Base-by-base conservation (phyloP, 1,140 invertebrate genomes). In the Hycleus cichorii region DNA sequence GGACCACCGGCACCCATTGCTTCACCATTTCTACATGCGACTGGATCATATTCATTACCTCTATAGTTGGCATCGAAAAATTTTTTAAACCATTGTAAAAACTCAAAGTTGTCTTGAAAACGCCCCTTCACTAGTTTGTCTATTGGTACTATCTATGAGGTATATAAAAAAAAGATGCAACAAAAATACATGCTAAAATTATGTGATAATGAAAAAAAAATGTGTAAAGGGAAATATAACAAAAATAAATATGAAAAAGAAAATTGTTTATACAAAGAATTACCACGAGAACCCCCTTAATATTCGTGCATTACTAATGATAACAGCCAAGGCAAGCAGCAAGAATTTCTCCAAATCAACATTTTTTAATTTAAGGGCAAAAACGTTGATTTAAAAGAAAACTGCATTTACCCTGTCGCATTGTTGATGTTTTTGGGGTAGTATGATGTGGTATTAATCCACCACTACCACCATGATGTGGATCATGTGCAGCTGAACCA, bases 71-170 rank as follows among this genome's bases (percentile, higher is more conserved):
- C 93, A 80, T 97, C 95, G 80, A 97, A 98, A 78, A 98, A 97
- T 76, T 96, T 96, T 83, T 98, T 97, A 82, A 98, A 98, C 95
- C 95, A 98, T 82, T 98, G 95, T 63, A 98, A 85, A 81, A 98
- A 98, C 76, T 98, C 95, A 83, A 98, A 98, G 81, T 98, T 98
- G 82, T 98, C 95, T 84, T 94, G 90, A 78, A 96, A 97, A 65
- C 90, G 86, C 72, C 92, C 93, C 80, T 96, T 96, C 68, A 95
- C 90, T 79, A 91, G 81, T 80, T 80, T 88, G 82, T 91, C 88
- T 79, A 92, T 89, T 66, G 89, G 86, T 75, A 91, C 87, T 78
- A 90, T 90, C 88, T 91, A 69, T 38, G 4, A 7, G 4, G 7
- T 32, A 7, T 32, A 32, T 32, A 32, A 32, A 52, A 51, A 50